Conservation (phyloP, 2,888 invertebrate species). For the Lasioglossum marginatum region DNA sequence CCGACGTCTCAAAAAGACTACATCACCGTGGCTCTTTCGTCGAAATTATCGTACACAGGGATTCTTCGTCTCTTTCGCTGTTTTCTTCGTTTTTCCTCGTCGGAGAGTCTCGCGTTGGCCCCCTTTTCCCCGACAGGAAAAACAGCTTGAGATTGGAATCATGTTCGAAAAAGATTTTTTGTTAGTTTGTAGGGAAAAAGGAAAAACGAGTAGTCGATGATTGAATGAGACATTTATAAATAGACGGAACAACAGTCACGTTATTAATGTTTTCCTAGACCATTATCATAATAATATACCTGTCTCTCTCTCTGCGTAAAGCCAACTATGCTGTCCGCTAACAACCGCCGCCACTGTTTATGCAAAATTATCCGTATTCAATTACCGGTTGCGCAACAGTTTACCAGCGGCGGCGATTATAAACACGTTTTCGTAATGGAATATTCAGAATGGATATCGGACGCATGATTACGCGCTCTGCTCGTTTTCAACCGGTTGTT, state of each 20-base stretch:
- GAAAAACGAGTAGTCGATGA: background rate
- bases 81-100: background rate
- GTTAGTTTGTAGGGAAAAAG: background rate
- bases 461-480: constrained; percentile 23
- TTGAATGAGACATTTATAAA: background rate
- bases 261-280: constrained; percentile 27
- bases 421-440: constrained; percentile 30
- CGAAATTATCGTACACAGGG: constrained; percentile 7
- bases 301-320: constrained; percentile 2
- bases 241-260: background rate
- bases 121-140: background rate
- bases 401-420: constrained; percentile 32
- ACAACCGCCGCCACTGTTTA: constrained; percentile 37
- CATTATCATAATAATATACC: constrained; percentile 28
- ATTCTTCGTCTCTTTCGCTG: background rate
- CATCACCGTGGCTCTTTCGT: background rate
- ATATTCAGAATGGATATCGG: constrained; percentile 20
- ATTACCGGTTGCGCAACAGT: constrained; percentile 41
- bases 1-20: constrained; percentile 7
- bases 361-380: constrained; percentile 53
- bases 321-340: constrained; percentile 7
- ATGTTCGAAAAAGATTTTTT: background rate
- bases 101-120: background rate
- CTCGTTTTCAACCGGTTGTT: background rate
- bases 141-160: background rate